Percentiles rank a stretch among this genome's conserved stretches.
Evolutionary conservation across 92 coral and sea anemone species (phyloP).

Genomic region (Plumapathes pennacea): DNA sequence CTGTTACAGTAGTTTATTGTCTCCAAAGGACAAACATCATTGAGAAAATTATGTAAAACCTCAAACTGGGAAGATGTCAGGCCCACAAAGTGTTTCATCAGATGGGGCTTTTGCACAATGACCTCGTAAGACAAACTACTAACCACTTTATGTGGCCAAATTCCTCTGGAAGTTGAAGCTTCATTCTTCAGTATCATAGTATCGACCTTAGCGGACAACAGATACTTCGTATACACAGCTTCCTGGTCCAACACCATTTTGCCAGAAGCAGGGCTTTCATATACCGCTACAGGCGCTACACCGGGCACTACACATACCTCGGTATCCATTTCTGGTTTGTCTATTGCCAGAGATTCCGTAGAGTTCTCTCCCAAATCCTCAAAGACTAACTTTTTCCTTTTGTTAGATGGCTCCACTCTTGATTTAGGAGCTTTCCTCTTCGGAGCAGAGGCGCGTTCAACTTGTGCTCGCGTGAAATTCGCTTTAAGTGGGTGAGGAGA

Average conservation of each 20-base stretch:
- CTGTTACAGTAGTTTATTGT: slow-evolving; percentile 21
- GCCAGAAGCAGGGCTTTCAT: slow-evolving; percentile 27
- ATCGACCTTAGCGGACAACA: slow-evolving; percentile 48
- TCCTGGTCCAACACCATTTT: slow-evolving; percentile 11
- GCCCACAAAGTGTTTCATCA: slow-evolving; percentile 55
- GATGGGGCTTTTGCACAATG: slow-evolving; percentile 12
- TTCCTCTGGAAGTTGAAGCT: slow-evolving; percentile 3
- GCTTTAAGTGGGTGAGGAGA: slow-evolving; percentile 41
- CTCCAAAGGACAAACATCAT: slow-evolving; percentile 16
- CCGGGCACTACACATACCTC: slow-evolving; percentile 2
- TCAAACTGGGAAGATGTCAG: slow-evolving; percentile 29
- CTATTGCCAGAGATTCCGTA: slow-evolving; percentile 15
- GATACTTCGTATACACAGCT: slow-evolving; percentile 40
- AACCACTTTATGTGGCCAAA: slow-evolving; percentile 21
- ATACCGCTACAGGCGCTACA: slow-evolving; percentile 17
- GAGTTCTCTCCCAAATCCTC: slow-evolving; percentile 27
- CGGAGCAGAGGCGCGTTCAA: slow-evolving; percentile 6
- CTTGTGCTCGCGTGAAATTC: slow-evolving; percentile 18
- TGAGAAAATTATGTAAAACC: slow-evolving; percentile 17
- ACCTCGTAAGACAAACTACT: slow-evolving; percentile 54
- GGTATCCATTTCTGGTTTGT: slow-evolving; percentile 8
- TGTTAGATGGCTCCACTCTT: slow-evolving; percentile 12
- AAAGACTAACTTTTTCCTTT: slow-evolving; percentile 7
- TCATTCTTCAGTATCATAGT: slow-evolving; percentile 38
- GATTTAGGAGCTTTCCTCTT: slow-evolving; percentile 51